These are phyloP conservation scores for Labrus mixtus DNA, from an alignment of 2,113 vertebrate species.

Conservation along the genomic window DNA sequence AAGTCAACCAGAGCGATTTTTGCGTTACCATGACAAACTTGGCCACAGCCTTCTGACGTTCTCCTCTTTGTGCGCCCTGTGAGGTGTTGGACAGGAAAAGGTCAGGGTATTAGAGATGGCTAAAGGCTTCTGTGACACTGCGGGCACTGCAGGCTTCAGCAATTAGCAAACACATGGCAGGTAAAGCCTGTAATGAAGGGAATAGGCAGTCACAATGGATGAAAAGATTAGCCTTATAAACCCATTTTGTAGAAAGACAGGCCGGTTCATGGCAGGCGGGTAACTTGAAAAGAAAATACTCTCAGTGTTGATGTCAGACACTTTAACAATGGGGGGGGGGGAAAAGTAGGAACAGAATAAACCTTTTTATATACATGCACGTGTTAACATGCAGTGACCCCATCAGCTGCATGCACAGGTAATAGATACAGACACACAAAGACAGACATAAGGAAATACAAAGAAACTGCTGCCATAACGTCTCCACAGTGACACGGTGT, in stretches of 20 bases:
- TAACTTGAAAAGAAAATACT: background rate
- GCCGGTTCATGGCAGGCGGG: slow-evolving; percentile 1
- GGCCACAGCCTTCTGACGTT: slow-evolving; percentile 37
- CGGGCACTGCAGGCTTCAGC: slow-evolving; percentile 23
- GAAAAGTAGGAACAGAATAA: background rate
- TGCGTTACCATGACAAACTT: slow-evolving; percentile 23
- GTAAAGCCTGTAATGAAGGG: slow-evolving; percentile 24
- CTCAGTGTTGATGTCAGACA: background rate
- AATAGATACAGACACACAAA: slow-evolving; percentile 21
- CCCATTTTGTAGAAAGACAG: background rate
- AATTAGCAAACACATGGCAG: slow-evolving; percentile 45
- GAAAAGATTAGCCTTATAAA: slow-evolving; percentile 26
- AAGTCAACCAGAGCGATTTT: background rate
- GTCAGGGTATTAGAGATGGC: slow-evolving; percentile 47
- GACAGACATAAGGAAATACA: background rate
- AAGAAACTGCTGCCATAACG: slow-evolving; percentile 17
- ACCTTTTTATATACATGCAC: background rate
- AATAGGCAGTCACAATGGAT: slow-evolving; percentile 16
- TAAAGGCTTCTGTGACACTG: slow-evolving; percentile 26
- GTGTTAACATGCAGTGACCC: too few relatives aligned
- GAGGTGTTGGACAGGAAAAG: slow-evolving; percentile 46
- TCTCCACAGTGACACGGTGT: slow-evolving; percentile 38
- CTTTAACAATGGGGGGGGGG: slow-evolving; percentile 17
- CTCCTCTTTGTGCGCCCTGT: background rate
- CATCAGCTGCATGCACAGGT: background rate